These are phyloP conservation scores for Gyrodactylus salaris DNA, from an alignment of 1,140 invertebrate species.

Conservation along the genomic window DNA sequence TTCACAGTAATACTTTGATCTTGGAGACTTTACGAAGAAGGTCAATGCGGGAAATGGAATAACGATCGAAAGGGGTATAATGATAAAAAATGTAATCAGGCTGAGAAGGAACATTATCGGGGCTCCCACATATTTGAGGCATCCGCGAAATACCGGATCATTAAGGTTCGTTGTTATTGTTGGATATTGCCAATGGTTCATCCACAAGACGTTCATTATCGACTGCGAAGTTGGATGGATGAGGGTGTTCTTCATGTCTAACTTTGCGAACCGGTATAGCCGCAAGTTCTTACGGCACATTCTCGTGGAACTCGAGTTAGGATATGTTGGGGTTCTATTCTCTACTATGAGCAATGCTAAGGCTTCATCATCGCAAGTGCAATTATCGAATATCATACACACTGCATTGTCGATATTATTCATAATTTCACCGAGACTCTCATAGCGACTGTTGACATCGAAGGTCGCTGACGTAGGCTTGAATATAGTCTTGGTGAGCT, in stretches of 20 bases:
- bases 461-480: neutral
- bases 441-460: neutral
- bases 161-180: neutral
- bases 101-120: neutral
- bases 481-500: neutral
- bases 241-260: neutral
- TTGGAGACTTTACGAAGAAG: neutral
- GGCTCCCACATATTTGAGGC: neutral
- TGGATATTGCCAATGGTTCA: neutral
- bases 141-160: neutral
- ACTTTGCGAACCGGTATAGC: neutral
- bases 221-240: neutral
- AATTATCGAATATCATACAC: neutral
- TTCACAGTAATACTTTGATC: neutral
- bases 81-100: neutral
- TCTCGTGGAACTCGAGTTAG: neutral
- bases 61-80: neutral
- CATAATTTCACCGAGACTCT: neutral
- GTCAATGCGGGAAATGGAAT: neutral
- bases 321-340: neutral
- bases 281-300: neutral
- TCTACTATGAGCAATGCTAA: neutral
- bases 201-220: neutral
- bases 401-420: neutral
- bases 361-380: neutral